Percentiles rank a stretch among this genome's conserved stretches.
Conservation (phyloP, 2,797 vertebrate genomes). For the Botia kubotai region DNA sequence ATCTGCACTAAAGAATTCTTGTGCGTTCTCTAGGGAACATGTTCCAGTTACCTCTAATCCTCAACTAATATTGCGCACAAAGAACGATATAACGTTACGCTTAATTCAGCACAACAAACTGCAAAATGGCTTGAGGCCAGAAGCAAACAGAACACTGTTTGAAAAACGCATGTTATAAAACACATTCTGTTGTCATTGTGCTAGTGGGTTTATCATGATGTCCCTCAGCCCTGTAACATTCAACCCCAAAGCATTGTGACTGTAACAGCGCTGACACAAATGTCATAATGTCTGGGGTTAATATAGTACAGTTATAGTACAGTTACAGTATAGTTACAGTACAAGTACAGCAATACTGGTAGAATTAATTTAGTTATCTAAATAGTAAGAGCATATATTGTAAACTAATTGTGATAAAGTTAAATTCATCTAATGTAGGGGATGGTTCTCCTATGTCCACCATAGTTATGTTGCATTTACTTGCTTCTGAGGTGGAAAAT, state of each 20-base stretch:
- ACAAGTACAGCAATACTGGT: too few species aligned
- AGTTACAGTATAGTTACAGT: too few species aligned
- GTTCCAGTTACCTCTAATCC: background rate
- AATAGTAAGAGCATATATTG: too few species aligned
- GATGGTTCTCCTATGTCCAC: too few species aligned
- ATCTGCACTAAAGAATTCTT: background rate
- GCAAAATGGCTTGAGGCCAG: background rate
- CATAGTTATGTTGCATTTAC: too few species aligned
- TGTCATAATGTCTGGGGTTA: too few species aligned
- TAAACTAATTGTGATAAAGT: too few species aligned
- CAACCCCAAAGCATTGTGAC: background rate
- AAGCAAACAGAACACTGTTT: conserved; percentile 5
- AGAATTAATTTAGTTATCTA: too few species aligned
- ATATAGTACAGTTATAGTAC: too few species aligned
- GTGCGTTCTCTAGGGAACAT: background rate
- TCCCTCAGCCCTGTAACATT: background rate
- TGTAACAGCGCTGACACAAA: background rate
- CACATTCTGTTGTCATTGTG: background rate
- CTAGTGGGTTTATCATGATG: background rate
- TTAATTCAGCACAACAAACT: background rate
- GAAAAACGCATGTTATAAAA: background rate
- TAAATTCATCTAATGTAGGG: too few species aligned
- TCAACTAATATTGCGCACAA: background rate
- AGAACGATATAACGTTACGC: background rate
- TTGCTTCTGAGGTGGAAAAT: too few species aligned